Evolutionary conservation across 2,797 vertebrate species (phyloP).

Genomic region (Coccyzus lansbergi): DNA sequence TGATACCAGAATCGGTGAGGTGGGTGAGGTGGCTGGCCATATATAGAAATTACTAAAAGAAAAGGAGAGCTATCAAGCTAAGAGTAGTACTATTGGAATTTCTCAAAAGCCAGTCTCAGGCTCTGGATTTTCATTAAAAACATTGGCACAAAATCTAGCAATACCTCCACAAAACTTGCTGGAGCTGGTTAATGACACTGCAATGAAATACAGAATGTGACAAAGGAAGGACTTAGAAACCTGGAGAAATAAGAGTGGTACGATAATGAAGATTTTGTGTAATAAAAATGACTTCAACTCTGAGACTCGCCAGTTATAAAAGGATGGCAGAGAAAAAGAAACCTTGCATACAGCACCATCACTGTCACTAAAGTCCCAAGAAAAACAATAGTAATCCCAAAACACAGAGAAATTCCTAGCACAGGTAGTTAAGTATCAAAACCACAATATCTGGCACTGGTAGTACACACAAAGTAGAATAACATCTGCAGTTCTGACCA

Average conservation of each 20-base stretch:
- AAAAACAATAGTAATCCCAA: neutral
- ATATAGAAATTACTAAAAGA: neutral
- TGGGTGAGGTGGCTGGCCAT: neutral
- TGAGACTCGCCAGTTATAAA: neutral
- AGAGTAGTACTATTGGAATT: neutral
- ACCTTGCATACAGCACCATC: neutral
- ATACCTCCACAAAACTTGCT: neutral
- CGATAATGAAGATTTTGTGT: neutral
- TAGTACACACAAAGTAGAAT: neutral
- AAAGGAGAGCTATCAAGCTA: neutral
- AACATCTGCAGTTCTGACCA: neutral
- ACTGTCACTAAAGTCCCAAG: neutral
- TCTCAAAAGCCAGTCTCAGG: neutral
- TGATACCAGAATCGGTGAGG: neutral
- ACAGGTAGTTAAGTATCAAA: neutral
- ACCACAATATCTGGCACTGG: fast-evolving
- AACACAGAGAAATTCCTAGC: neutral
- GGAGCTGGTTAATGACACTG: neutral
- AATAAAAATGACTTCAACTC: neutral
- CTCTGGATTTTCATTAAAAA: neutral
- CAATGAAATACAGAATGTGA: neutral
- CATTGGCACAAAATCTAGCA: neutral
- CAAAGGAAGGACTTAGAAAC: neutral
- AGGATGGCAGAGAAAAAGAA: neutral
- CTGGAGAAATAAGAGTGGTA: neutral